Conservation (phyloP, 2,113 vertebrate species). For the Emydura subglobosa region DNA sequence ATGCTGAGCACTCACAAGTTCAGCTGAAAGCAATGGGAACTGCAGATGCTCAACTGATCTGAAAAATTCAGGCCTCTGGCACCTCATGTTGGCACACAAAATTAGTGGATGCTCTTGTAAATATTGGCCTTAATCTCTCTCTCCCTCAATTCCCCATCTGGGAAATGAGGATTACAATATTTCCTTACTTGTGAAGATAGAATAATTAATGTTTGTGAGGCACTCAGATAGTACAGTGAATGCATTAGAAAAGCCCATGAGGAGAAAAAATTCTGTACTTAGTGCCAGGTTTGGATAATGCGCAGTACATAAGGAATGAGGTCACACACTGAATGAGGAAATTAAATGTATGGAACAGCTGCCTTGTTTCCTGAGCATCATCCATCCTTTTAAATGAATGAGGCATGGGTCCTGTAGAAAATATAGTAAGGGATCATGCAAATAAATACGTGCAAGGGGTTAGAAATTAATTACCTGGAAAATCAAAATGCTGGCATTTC, state of each 20-base stretch:
- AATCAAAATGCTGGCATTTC: neutral
- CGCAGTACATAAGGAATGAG: neutral
- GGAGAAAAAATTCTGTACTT: constrained; percentile 46
- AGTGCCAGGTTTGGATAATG: neutral
- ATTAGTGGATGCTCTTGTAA: constrained; percentile 45
- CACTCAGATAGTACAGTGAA: constrained; percentile 24
- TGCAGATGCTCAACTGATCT: neutral
- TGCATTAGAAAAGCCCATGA: constrained; percentile 23
- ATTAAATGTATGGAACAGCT: neutral
- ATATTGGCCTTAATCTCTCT: constrained; percentile 56
- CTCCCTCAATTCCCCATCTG: constrained; percentile 70
- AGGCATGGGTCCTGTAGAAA: neutral
- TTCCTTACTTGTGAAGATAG: neutral
- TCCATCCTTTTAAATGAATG: neutral
- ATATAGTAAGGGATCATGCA: neutral
- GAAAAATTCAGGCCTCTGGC: constrained; percentile 1
- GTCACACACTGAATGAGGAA: neutral
- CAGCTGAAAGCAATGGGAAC: neutral
- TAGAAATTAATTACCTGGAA: neutral
- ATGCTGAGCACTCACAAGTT: constrained; percentile 14
- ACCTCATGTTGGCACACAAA: constrained; percentile 22
- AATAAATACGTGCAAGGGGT: neutral
- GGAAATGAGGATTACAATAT: neutral
- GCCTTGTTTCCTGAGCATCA: neutral
- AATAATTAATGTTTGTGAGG: neutral